Base-by-base conservation (phyloP, 2,888 invertebrate genomes). In the Synanthedon andrenaeformis region DNA sequence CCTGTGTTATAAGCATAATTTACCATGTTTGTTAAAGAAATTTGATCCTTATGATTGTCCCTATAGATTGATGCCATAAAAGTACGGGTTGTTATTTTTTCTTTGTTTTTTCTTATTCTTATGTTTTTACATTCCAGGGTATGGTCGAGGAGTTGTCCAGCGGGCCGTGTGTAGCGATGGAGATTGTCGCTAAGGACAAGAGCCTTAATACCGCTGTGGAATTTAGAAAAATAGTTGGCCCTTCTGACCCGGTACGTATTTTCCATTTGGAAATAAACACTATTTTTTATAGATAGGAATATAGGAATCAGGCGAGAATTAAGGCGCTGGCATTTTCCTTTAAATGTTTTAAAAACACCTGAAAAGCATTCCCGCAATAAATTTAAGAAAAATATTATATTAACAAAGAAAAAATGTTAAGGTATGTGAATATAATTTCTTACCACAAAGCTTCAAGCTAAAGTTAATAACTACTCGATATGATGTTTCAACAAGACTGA, bases 201-300 rank as follows among this genome's bases (percentile, higher is more conserved):
- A 85, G 76, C 41, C 68, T 89, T 35, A 89, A 92, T 60, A 89
- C 91, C 2, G 91, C 93, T 52, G 78, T 89, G 14, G 92, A 90
- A 63, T 97, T 97, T 77, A 90, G 98, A 59, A 92, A 93, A 69
- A 89, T 96, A 59, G 93, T 93, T 58, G 98, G 98, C 0, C 98
- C 98, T 2, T 88, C 91, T 61, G 97, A 98, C 89, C 95, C 97
- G n/a, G 95, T 95, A 86, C 87, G 90, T 69, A 17, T 45, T n/a
- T 35, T 35, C 1, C 35, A 35, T 35, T 35, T 35, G 35, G 3
- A 35, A 10, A 45, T 45, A 45, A n/a, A 17, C 17, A 17, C 2
- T 17, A 17, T 17, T 17, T 17, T 17, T 1, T 17, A 17, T 17
- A 17, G 17, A 17, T 17, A 17, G 17, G 17, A 17, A 17, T 17